These are phyloP conservation scores for Phorcus lineatus DNA, from an alignment of 2,888 invertebrate species.

Conservation along the genomic window DNA sequence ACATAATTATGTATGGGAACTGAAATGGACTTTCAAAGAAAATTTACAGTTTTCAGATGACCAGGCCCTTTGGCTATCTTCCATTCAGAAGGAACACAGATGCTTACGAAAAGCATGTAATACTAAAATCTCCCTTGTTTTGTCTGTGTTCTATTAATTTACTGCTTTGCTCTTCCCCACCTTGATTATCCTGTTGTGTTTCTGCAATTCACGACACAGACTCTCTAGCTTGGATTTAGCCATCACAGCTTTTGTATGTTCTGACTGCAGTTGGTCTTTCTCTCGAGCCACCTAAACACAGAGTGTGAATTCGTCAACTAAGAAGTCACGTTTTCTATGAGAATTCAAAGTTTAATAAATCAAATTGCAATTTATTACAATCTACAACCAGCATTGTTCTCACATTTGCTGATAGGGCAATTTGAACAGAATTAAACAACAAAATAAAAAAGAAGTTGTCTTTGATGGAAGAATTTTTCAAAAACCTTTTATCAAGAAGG, in stretches of 20 bases:
- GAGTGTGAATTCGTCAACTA: not conserved
- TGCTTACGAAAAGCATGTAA: too few relatives aligned
- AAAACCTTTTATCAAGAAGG: too few relatives aligned
- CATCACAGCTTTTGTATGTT: conserved; percentile 88
- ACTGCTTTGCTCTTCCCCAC: conserved; percentile 75
- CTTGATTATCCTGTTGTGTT: conserved; percentile 92
- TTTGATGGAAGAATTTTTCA: too few relatives aligned
- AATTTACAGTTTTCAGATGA: too few relatives aligned
- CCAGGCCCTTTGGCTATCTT: too few relatives aligned
- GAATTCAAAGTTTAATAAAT: not conserved
- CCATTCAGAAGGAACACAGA: too few relatives aligned
- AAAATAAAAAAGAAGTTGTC: too few relatives aligned
- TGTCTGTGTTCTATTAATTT: not conserved
- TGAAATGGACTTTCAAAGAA: too few relatives aligned
- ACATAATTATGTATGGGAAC: too few relatives aligned
- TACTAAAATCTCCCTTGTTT: too few relatives aligned
- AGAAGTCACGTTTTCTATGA: not conserved
- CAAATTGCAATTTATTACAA: not conserved
- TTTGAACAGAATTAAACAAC: too few relatives aligned
- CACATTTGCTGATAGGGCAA: not conserved
- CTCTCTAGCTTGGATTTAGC: conserved; percentile 90
- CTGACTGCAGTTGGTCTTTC: conserved; percentile 88
- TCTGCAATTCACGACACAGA: conserved; percentile 93
- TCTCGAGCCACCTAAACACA: conserved; percentile 81
- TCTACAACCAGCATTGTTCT: not conserved